phyloP scores from a whole-genome alignment of 2,888 invertebrate genomes.

The Amphipoea lucens region DNA sequence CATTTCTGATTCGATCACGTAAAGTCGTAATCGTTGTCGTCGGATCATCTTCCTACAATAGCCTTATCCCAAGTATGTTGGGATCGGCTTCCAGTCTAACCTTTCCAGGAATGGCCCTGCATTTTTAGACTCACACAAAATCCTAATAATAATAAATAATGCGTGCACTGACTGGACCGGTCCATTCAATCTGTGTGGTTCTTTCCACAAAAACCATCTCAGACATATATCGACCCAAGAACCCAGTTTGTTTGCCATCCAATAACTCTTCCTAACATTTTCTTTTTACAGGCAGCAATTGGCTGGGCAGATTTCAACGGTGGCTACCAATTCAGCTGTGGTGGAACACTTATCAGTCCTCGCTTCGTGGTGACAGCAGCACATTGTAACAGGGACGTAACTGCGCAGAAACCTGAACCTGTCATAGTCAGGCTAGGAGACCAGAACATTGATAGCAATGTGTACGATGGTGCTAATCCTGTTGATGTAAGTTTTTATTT shows the following conservation, averaged over 20 bases:
- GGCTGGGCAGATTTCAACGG: constrained; percentile 77
- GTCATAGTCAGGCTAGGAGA: constrained; percentile 90
- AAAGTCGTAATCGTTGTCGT: no score
- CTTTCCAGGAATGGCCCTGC: no score
- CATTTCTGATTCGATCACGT: no score
- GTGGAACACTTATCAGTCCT: constrained; percentile 92
- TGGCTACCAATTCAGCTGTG: constrained; percentile 90
- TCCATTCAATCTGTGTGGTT: no score
- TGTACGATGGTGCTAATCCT: constrained; percentile 87
- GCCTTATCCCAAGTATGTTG: neutral
- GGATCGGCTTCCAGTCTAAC: neutral
- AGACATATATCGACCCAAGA: no score
- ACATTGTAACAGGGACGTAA: constrained; percentile 69
- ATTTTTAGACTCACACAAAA: no score
- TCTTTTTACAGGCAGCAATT: constrained; percentile 77
- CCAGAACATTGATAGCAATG: constrained; percentile 86
- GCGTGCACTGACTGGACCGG: no score
- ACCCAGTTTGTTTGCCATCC: neutral
- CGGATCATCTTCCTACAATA: neutral
- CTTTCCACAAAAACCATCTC: no score
- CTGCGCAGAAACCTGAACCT: constrained; percentile 78
- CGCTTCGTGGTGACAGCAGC: constrained; percentile 85
- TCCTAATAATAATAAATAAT: no score
- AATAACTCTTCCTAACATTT: neutral
- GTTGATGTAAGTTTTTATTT: constrained; percentile 77